Evolutionary conservation across 2,888 invertebrate species (phyloP), one percentile per base, ranked within the genome.

Genomic region (Hypsopygia costalis): DNA sequence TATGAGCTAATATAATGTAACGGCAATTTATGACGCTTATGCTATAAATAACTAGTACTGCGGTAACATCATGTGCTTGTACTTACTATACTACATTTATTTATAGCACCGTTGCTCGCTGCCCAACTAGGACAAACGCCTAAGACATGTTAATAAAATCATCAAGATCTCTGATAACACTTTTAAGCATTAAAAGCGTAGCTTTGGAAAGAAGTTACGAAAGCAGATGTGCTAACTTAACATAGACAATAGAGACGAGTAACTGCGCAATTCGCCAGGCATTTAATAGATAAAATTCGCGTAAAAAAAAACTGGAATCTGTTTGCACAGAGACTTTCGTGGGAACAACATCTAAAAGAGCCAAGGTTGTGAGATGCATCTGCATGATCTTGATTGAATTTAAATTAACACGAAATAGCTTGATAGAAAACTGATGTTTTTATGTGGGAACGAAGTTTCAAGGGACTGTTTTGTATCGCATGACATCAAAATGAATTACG

Each of bases 221-320:
- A 65, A 72, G 49, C 51, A 55, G 58, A 59, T 79, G 72, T 77
- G 74, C 68, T 58, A 72, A 77, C 56, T 61, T 54, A 49, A 61
- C 62, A 62, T 64, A 71, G 68, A 86, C 85, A 86, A 86, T 82
- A 65, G 77, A 50, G 58, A 64, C 58, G 57, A 46, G 55, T 54
- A 63, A 56, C 52, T 59, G 49, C 64, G 72, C 64, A 76, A 74
- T 58, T 62, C 52, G 47, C 47, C 50, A 55, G 58, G 52, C 58
- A 59, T 65, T 64, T 67, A 60, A 59, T 62, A 66, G 63, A 63
- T 59, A 58, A 62, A 52, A 55, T 58, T 60, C 46, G 52, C 51
- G 55, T 52, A 60, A 60, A 62, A 62, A 60, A 60, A 62, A 62
- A 62, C 52, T 56, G 55, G 56, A 44, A 46, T 56, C 55, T 55